These are phyloP conservation scores for Drosophila atroscutellata DNA, from an alignment of 2,888 invertebrate genomes.

Conservation along the genomic window DNA sequence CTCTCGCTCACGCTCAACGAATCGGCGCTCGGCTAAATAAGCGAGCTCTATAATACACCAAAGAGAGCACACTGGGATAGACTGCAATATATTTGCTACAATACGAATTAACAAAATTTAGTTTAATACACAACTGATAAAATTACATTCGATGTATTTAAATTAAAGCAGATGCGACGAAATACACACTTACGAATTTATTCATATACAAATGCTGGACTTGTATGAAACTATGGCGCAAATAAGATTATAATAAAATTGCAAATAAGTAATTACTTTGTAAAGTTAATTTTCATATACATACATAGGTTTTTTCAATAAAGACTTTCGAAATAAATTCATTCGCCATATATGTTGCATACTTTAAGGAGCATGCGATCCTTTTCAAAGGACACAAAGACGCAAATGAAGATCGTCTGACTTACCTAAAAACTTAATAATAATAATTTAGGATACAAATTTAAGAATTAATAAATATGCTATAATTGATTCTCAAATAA, in stretches of 20 bases:
- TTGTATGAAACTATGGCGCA: background rate
- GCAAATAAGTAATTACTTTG: background rate
- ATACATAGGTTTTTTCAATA: background rate
- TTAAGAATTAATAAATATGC: background rate
- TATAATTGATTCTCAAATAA: background rate
- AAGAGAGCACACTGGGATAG: constrained; percentile 50
- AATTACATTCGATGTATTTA: background rate
- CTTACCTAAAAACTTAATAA: background rate
- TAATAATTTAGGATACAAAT: background rate
- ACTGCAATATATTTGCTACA: background rate
- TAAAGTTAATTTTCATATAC: background rate
- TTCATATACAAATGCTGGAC: background rate
- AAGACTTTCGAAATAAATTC: background rate
- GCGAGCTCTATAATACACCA: constrained; percentile 34
- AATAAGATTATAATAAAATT: background rate
- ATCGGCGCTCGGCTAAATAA: constrained; percentile 21
- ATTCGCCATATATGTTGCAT: too few species aligned
- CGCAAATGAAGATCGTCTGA: too few species aligned
- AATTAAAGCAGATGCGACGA: background rate
- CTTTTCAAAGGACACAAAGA: background rate
- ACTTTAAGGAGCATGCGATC: constrained; percentile 28
- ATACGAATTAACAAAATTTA: background rate
- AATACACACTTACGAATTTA: background rate
- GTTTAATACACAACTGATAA: background rate
- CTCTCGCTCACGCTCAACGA: constrained; percentile 59